A percentile compares a stretch with the other conserved stretches of the same genome.
phyloP scores from a whole-genome alignment of 2,888 invertebrate species.

The Drosophila austrosaltans region DNA sequence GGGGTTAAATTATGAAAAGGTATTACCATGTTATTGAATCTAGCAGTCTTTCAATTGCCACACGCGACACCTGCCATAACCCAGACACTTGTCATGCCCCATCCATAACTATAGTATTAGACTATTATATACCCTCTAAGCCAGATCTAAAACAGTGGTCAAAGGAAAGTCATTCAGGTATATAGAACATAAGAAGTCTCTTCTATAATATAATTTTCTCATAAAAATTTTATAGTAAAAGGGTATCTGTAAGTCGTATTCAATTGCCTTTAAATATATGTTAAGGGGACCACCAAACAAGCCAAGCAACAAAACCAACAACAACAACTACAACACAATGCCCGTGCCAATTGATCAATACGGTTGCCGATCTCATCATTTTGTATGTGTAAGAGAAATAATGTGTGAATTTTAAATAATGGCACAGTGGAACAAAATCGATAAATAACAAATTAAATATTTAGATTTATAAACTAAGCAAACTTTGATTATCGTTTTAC shows the following conservation, averaged over 20 bases:
- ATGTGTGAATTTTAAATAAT: constrained; percentile 49
- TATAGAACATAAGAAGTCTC: no score
- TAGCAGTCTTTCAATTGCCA: no score
- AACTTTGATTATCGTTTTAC: no score
- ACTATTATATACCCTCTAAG: no score
- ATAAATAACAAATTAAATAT: not conserved
- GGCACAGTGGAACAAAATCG: constrained; percentile 44
- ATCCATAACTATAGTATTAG: no score
- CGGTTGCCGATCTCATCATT: constrained; percentile 22
- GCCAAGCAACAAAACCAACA: constrained; percentile 31
- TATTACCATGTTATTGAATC: no score
- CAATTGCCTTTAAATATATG: not conserved
- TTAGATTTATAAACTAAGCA: not conserved
- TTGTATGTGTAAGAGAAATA: constrained; percentile 26
- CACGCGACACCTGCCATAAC: no score
- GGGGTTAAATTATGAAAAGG: no score
- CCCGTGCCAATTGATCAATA: constrained; percentile 53
- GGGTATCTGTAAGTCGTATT: not conserved
- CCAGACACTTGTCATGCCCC: no score
- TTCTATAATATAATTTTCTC: no score
- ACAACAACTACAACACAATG: constrained; percentile 44
- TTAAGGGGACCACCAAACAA: constrained; percentile 31
- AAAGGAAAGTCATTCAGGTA: no score
- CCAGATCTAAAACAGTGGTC: no score
- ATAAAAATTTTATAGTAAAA: not conserved